Base-by-base conservation (phyloP, 2,797 vertebrate genomes). In the Sarcophilus harrisii region DNA sequence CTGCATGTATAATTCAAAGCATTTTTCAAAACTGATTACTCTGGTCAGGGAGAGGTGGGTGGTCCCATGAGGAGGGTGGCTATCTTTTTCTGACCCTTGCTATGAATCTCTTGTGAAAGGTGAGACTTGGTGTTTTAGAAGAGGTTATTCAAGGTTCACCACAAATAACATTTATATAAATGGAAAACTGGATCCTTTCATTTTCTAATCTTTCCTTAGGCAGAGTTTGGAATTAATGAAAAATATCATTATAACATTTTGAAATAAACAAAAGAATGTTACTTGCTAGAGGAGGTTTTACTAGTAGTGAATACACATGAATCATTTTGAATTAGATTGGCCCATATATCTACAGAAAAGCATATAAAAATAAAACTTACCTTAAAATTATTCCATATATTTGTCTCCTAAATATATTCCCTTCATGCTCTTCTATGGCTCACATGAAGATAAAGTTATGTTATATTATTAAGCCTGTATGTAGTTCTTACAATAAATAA, bases 191-290 rank as follows among this genome's bases (percentile, higher is more conserved):
- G 54, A 93, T 93, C 73, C 94, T 94, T 96, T 90, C 94, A 96
- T 96, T 95, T 94, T 58, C 93, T 94, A 97, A 95, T 92, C 62
- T 96, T 95, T 97, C 90, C 95, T 59, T 93, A 95, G 95, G 92
- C 93, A 96, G 58, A 97, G 94, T 96, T 91, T 96, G 93, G 60
- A 97, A 97, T 97, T 97, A 98, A 95, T 97, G 94, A 95, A 95
- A 95, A 92, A 32, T 18, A 94, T 96, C 87, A 96, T 97, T 92
- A 90, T 60, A 58, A 52, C 29, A 92, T 60, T 59, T 95, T 91
- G 90, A 96, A 92, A 95, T 91, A 97, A 97, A 95, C 91, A 95
- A 94, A 62, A 1, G 57, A 96, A 96, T 91, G 91, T 27, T 92
- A 32, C 14, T 32, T 73, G 94, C 58, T 95, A 32, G 92, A 57